phyloP scores from a whole-genome alignment of 2,888 invertebrate genomes.

The Rotaria sp. region DNA sequence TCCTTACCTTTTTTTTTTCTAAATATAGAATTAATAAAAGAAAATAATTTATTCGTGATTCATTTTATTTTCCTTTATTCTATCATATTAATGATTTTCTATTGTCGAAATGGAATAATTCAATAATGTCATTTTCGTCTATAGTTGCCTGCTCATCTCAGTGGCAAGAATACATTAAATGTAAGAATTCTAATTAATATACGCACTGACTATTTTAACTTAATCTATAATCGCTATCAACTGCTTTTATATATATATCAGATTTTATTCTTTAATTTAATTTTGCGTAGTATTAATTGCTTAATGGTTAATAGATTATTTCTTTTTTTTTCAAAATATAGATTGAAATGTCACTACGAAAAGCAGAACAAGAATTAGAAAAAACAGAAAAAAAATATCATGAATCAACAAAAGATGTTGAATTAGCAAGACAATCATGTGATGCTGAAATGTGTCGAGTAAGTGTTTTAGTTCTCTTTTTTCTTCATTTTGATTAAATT shows the following conservation, averaged over 20 bases:
- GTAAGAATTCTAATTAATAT: not conserved
- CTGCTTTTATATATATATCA: no score
- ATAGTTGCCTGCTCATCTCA: not conserved
- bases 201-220: not conserved
- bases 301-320: no score
- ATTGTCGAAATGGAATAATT: no score
- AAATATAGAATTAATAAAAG: no score
- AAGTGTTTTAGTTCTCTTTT: not conserved
- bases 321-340: not conserved
- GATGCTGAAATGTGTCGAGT: constrained; percentile 18
- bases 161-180: not conserved
- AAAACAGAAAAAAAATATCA: constrained; percentile 36
- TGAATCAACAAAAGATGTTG: constrained; percentile 25
- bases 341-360: constrained; percentile 28
- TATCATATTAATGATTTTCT: no score
- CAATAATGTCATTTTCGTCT: not conserved
- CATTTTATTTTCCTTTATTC: not conserved
- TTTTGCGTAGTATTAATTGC: no score
- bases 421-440: constrained; percentile 35
- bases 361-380: constrained; percentile 31
- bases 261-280: no score
- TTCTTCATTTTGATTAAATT: no score
- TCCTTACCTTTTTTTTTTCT: no score
- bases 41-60: no score
- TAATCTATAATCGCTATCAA: not conserved